Evolutionary conservation across 2,797 vertebrate species (phyloP).

Genomic region (Phyllotis vaccarum): DNA sequence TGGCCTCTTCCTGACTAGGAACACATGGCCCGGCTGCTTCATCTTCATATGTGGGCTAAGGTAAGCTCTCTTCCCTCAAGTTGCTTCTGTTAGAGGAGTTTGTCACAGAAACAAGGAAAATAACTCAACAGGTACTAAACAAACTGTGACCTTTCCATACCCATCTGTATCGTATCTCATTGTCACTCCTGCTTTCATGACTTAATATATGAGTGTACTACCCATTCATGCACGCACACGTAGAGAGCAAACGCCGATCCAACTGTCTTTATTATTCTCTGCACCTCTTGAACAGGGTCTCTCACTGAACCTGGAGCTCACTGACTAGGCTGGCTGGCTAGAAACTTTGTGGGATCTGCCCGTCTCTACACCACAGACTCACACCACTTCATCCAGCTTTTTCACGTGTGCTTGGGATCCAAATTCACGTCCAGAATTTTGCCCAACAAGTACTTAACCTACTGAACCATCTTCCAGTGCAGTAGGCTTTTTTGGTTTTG

Average conservation of each 20-base stretch:
- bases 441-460: neutral
- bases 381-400: neutral
- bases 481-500: neutral
- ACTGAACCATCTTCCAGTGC: neutral
- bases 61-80: neutral
- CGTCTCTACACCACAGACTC: neutral
- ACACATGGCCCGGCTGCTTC: neutral
- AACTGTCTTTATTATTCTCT: neutral
- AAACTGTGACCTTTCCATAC: neutral
- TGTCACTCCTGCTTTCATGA: too few species aligned
- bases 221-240: too few species aligned
- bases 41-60: too few species aligned
- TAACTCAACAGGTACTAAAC: neutral
- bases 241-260: neutral
- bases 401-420: neutral
- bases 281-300: neutral
- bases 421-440: neutral
- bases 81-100: neutral
- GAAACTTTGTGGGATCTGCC: neutral
- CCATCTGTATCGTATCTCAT: neutral
- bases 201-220: too few species aligned
- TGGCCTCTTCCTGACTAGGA: neutral
- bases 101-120: neutral
- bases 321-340: neutral
- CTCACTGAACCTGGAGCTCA: neutral